Base-by-base conservation (phyloP, 2,113 vertebrate species). In the Hiodon tergisus region DNA sequence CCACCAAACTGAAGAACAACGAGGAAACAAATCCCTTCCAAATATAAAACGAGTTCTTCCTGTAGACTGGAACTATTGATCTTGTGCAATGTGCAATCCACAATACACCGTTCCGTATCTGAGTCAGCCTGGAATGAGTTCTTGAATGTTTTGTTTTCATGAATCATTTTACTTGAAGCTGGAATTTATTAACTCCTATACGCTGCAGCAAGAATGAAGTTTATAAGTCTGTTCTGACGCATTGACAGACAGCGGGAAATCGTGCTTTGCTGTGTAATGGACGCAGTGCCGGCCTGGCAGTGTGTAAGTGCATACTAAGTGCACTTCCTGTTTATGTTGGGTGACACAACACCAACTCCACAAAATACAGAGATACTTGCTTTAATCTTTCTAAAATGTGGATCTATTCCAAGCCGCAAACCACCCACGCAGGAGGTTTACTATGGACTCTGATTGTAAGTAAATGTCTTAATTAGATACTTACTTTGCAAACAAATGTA, bases 21-120 rank as follows among this genome's bases (percentile, higher is more conserved):
- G 81, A 85, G 80, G 83, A 86, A 87, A 87, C 82, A 83, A 31
- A 80, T 81, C 79, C 71, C 81, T 78, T 86, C 67, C 83, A 86
- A 85, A 87, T 83, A 75, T 78, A 78, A 85, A 87, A 82, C 78
- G 79, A 84, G 82, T 78, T 84, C 77, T 69, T 72, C 55, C 70
- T 74, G 55, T 59, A 81, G 79, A 80, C 77, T 71, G 67, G 68
- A 80, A 76, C 67, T 78, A 85, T 85, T 79, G 85, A 88, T 86
- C 78, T 74, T 69, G 75, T 67, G 73, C 71, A 76, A 66, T 84
- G 77, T 80, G 84, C 84, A 84, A 87, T 87, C 84, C 83, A 81
- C 75, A 63, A 69, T 72, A 69, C 63, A 54, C 84, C 82, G 76
- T 73, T 76, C 67, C 31, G 77, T 78, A 86, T 86, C 85, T 84